Evolutionary conservation across 2,113 vertebrate genomes (phyloP).

Genomic region (Plecotus auritus): DNA sequence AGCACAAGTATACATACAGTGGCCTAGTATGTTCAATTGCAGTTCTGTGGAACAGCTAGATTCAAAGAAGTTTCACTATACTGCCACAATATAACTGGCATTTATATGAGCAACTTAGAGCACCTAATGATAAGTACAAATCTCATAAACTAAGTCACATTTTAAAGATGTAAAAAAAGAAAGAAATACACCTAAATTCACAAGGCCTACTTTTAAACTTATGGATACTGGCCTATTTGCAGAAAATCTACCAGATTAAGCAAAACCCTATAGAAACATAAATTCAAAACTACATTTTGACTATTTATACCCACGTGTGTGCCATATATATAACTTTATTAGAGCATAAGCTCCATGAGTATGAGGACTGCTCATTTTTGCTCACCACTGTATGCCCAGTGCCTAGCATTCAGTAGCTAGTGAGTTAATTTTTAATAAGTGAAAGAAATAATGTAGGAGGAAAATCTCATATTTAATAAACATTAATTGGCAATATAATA

Average conservation of each 20-base stretch:
- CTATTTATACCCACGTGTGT: not conserved
- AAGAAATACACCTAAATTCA: not conserved
- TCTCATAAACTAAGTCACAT: slow-evolving; percentile 13
- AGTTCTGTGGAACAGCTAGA: not conserved
- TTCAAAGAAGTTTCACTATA: not conserved
- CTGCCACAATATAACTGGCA: not conserved
- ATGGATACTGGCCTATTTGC: not conserved
- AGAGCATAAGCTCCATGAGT: not conserved
- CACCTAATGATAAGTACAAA: not conserved
- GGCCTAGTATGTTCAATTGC: not conserved
- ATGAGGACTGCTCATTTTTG: slow-evolving; percentile 13
- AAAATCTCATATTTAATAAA: not conserved
- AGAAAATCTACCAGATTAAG: slow-evolving; percentile 11
- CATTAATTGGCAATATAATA: slow-evolving; percentile 29
- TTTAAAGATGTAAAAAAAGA: not conserved
- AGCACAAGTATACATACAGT: not conserved
- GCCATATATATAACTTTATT: not conserved
- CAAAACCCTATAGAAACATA: not conserved
- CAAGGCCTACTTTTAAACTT: not conserved
- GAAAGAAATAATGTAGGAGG: slow-evolving; percentile 13
- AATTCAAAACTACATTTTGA: slow-evolving; percentile 24
- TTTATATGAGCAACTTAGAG: not conserved
- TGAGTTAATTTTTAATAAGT: slow-evolving; percentile 1
- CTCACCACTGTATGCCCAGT: not conserved
- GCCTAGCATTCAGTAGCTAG: not conserved